These are phyloP conservation scores for Pagetopsis macropterus DNA, from an alignment of 2,797 vertebrate genomes.

Conservation along the genomic window DNA sequence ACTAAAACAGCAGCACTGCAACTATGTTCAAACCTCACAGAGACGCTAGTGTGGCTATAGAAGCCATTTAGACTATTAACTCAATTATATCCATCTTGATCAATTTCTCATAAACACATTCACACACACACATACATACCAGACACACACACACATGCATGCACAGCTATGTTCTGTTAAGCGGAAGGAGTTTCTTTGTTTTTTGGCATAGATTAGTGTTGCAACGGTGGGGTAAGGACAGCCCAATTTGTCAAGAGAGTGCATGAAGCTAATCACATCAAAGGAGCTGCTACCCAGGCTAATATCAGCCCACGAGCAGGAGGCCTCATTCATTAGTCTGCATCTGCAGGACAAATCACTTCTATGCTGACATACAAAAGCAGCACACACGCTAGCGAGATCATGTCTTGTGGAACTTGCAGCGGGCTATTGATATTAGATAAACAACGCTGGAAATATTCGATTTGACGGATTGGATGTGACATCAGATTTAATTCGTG, in stretches of 20 bases:
- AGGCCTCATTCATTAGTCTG: constrained; percentile 80
- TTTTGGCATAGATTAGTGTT: constrained; percentile 79
- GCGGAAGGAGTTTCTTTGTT: constrained; percentile 65
- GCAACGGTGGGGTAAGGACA: constrained; percentile 75
- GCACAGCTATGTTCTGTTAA: constrained; percentile 38
- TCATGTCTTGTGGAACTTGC: constrained; percentile 35
- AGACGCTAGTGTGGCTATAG: neutral
- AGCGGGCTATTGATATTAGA: constrained; percentile 25
- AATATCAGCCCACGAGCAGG: constrained; percentile 77
- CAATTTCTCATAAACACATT: neutral
- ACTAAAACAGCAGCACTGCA: neutral
- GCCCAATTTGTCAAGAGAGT: constrained; percentile 80
- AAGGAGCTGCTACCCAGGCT: constrained; percentile 76
- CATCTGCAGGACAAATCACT: constrained; percentile 79
- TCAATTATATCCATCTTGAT: neutral
- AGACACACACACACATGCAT: constrained; percentile 4
- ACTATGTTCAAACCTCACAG: neutral
- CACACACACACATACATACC: neutral
- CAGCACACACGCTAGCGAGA: constrained; percentile 38
- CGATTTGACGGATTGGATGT: constrained; percentile 43
- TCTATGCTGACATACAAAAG: constrained; percentile 64
- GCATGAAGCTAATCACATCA: constrained; percentile 81
- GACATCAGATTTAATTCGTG: constrained; percentile 41
- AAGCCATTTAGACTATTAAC: constrained; percentile 2
- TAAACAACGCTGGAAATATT: constrained; percentile 43